Evolutionary conservation across 2,113 vertebrate genomes (phyloP).

Genomic region (Phocoena sinus): DNA sequence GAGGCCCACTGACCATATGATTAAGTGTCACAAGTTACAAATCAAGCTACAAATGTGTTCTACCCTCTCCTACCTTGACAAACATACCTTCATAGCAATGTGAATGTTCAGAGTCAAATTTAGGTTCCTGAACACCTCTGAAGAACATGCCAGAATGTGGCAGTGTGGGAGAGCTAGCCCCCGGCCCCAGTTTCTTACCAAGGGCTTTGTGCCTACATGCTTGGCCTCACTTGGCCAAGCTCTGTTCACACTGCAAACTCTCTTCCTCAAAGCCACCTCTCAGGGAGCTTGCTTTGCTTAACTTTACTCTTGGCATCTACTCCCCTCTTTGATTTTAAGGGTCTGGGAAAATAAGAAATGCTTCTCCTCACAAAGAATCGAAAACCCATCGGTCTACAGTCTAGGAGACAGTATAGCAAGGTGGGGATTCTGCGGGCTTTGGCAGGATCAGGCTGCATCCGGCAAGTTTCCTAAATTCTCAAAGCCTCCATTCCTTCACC

Average conservation of each 20-base stretch:
- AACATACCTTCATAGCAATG: background rate
- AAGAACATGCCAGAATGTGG: background rate
- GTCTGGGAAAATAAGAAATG: background rate
- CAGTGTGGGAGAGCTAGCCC: background rate
- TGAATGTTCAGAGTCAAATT: background rate
- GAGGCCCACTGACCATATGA: accelerated
- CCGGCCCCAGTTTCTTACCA: background rate
- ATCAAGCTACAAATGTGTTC: background rate
- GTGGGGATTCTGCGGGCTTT: background rate
- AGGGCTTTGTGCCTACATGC: background rate
- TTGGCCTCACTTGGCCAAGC: background rate
- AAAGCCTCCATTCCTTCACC: background rate
- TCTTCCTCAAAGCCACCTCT: background rate
- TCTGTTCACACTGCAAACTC: background rate
- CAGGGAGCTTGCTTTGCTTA: background rate
- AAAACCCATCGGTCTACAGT: background rate
- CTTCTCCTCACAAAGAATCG: background rate
- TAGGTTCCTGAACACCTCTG: background rate
- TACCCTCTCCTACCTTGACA: background rate
- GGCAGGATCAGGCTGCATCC: background rate
- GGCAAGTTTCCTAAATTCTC: background rate
- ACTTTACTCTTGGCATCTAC: background rate
- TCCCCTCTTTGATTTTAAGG: background rate
- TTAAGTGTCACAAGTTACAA: background rate
- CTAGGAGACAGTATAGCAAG: background rate